Evolutionary conservation across 2,888 invertebrate species (phyloP), one percentile per base, ranked within the genome.

Genomic region (Neria commutata): DNA sequence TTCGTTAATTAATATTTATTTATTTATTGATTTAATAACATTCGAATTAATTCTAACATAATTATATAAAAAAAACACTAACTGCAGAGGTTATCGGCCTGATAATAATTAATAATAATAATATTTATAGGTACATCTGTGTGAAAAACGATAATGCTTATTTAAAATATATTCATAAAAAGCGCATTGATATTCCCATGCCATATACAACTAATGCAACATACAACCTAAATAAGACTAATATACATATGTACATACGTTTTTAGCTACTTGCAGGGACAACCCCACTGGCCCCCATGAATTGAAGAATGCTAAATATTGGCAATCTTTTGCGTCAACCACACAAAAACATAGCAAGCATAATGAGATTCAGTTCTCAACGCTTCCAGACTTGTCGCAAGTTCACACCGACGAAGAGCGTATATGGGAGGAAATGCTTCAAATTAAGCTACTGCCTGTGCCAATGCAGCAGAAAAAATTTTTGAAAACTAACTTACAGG

Each of bases 401-500:
- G 68, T 70, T 78, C 82, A 91, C 46, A 90, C 91, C 0, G 92
- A 92, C 69, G 93, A 93, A 76, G 90, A 91, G 74, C 85, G 89
- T 1, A 91, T 91, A 1, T 92, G 91, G 91, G 91, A 92, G 68
- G 91, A 92, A 80, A 91, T 93, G 48, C 91, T 91, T 89, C 89
- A 90, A 77, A 91, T 93, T 64, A 92, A 92, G 74, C 87, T 90
- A 0, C 88, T 92, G 88, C 92, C 93, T 0, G 87, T 93, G 5
- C 88, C 89, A 6, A 92, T 93, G 92, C 84, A 87, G 23, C 91
- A 92, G 81, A 93, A 93, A 72, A 85, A 88, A 66, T 91, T 91
- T 72, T 84, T 91, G 66, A 93, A 92, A 77, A 86, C 88, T 2
- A 89, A 91, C 73, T 82, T 93, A 66, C 88, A 91, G 86, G 91